Evolutionary conservation across 2,113 vertebrate genomes (phyloP), one percentile per base, ranked within the genome.

Genomic region (Anoura caudifer): DNA sequence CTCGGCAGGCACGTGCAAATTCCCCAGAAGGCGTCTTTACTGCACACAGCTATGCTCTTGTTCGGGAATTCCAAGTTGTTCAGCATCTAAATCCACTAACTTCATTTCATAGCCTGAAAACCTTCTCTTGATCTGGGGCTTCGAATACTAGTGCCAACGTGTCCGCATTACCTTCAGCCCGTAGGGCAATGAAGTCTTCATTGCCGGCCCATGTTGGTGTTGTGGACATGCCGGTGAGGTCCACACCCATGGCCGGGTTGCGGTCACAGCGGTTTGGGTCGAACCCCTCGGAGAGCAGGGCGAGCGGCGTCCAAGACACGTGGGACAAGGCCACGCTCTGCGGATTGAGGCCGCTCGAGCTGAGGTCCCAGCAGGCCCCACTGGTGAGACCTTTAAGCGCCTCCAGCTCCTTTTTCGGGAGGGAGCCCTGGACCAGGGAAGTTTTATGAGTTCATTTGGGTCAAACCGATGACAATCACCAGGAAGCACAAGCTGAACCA

Each of bases 101-200:
- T 99, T 99, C 99, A 99, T 99, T 98, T 99, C 99, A 47, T 99
- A 99, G 63, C 99, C 99, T 0, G 99, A 99, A 84, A 99, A n/a
- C 99, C 79, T 99, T 99, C 77, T 99, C 99, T 95, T 99, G 99
- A 97, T 99, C 99, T 11, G 99, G 98, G 0, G 99, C 99, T 98
- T 99, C 99, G 26, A 99, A 99, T 75, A 99, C 99, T 0, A 99
- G 98, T 0, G 99, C 99, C 12, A 99, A 95, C 0, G 99, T 99
- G 76, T 99, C 99, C 0, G 99, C 99, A 1, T 99, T 99, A 98
- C 99, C 99, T 96, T 99, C 99, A 0, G 99, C 99, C 82, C 99
- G 97, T 70, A 99, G 98, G 0, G 99, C 99, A 94, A 99, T 99
- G 93, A 99, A 99, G 95, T 99, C 99, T 52, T 99, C 99, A 0